Conservation (phyloP, 2,113 vertebrate species). For the Amazona guildingii region DNA sequence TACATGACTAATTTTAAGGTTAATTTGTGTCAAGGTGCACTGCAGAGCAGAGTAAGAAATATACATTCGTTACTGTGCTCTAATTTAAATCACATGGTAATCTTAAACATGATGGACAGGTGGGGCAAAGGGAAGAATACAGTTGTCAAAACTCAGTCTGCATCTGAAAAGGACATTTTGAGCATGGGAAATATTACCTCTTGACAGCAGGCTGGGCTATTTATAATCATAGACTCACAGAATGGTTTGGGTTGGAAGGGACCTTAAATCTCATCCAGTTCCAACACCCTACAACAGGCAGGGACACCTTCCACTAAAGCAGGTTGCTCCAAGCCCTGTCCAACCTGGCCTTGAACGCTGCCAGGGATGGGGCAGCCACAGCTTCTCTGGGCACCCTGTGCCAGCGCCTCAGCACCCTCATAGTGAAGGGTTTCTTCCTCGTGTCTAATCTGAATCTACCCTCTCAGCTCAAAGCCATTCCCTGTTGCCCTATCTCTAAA, state of each 20-base stretch:
- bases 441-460: not conserved
- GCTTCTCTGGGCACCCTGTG: not conserved
- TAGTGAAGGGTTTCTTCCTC: not conserved
- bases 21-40: not conserved
- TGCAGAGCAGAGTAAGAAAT: not conserved
- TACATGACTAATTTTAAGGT: not conserved
- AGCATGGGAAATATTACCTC: not conserved
- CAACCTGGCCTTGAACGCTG: not conserved
- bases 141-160: not conserved
- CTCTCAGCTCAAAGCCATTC: not conserved
- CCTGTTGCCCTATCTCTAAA: not conserved
- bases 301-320: not conserved
- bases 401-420: not conserved
- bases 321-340: not conserved
- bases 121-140: not conserved
- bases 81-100: not conserved
- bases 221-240: not conserved
- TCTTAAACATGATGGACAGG: not conserved
- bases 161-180: not conserved
- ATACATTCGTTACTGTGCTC: not conserved
- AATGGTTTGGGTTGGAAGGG: not conserved
- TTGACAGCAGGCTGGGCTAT: not conserved
- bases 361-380: not conserved
- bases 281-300: not conserved
- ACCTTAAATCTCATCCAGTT: not conserved